These are phyloP conservation scores for Polydrusus cervinus DNA, from an alignment of 2,888 invertebrate genomes.

Conservation along the genomic window DNA sequence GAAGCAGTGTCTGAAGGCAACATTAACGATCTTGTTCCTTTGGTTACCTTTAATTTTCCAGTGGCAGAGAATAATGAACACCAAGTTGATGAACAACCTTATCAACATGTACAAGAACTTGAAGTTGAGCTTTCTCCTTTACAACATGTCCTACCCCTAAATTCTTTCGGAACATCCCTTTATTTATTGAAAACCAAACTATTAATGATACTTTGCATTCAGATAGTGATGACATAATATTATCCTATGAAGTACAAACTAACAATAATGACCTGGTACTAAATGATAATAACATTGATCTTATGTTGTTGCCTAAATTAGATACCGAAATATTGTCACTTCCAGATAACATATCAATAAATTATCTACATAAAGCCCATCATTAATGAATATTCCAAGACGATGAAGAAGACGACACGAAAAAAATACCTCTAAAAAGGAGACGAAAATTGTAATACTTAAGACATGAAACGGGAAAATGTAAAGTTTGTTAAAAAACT, in stretches of 20 bases:
- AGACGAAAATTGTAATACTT: too few relatives aligned
- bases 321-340: background rate
- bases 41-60: slow-evolving; percentile 2
- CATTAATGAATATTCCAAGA: too few relatives aligned
- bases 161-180: slow-evolving; percentile 1
- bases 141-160: background rate
- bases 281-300: slow-evolving; percentile 7
- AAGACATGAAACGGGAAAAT: too few relatives aligned
- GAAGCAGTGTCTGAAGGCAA: too few relatives aligned
- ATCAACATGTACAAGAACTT: background rate
- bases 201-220: too few relatives aligned
- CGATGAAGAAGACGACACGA: too few relatives aligned
- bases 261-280: background rate
- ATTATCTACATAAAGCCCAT: background rate
- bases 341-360: slow-evolving; percentile 3
- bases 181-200: slow-evolving; percentile 1
- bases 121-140: background rate
- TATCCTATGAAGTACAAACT: too few relatives aligned
- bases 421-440: too few relatives aligned
- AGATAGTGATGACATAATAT: too few relatives aligned
- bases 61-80: slow-evolving; percentile 2
- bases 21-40: background rate
- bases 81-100: slow-evolving; percentile 1
- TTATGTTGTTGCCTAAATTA: slow-evolving; percentile 9
- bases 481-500: too few relatives aligned